phyloP scores from a whole-genome alignment of 2,113 vertebrate species.

The Todiramphus saurophagus region DNA sequence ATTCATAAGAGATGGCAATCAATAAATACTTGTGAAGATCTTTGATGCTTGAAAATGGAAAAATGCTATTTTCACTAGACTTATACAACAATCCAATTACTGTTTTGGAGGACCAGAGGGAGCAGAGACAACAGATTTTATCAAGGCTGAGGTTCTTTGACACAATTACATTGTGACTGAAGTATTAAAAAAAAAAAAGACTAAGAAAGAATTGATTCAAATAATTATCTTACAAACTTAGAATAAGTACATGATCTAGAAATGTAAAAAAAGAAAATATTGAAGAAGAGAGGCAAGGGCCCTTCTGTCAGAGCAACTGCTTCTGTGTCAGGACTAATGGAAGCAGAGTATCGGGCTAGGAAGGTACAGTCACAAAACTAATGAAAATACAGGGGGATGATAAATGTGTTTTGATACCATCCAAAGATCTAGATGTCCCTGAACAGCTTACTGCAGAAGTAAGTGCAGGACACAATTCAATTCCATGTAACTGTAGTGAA shows the following conservation, averaged over 20 bases:
- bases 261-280: neutral
- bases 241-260: neutral
- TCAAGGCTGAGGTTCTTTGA: neutral
- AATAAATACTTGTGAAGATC: conserved; percentile 10
- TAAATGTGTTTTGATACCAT: conserved; percentile 31
- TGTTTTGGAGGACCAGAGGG: neutral
- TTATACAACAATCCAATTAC: conserved; percentile 13
- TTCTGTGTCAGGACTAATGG: neutral
- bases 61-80: conserved; percentile 40
- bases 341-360: neutral
- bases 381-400: conserved; percentile 6
- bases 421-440: neutral
- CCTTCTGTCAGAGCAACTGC: neutral
- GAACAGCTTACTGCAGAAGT: neutral
- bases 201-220: neutral
- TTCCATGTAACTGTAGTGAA: neutral
- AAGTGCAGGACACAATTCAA: neutral
- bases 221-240: neutral
- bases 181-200: neutral
- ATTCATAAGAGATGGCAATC: neutral
- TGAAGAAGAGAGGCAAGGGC: neutral
- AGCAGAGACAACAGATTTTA: neutral
- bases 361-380: neutral
- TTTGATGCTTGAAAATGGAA: conserved; percentile 51
- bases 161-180: neutral